Base-by-base conservation (phyloP, 2,797 vertebrate genomes). In the Cirrhinus molitorella region DNA sequence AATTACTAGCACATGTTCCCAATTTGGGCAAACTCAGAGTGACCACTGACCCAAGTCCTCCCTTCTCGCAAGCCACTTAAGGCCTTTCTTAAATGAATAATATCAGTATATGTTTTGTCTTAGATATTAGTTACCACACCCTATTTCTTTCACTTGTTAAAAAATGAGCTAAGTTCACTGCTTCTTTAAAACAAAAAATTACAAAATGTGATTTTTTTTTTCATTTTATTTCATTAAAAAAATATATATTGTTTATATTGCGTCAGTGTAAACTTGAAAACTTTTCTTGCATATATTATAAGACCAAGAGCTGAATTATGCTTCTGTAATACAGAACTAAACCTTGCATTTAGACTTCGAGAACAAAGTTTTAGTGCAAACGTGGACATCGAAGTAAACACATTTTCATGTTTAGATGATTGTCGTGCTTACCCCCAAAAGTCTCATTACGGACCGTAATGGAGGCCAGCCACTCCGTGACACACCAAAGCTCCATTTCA, bases 401-500 rank as follows among this genome's bases (percentile, higher is more conserved):
- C 61, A 68, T 84, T 89, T 81, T 80, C 66, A 79, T 75, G 59
- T 85, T 88, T 86, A 67, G 76, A 89, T 89, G 85, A 87, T 84
- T 89, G 88, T 87, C 77, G 86, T 86, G 78, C 82, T 84, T 81
- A 86, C 93, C 92, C 96, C 91, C 96, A 94, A 94, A 96, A 97
- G 96, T 96, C 96, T 97, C 96, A 98, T 98, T 98, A 98, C 86
- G 93, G 92, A 28, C 93, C 95, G 92, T 99, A 97, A 99, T 98
- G 97, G 97, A 96, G 95, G 96, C 96, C 96, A 96, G 96, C 96
- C 95, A 94, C 96, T 97, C 95, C 97, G 97, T 98, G 97, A 97
- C 97, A 96, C 96, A 96, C 94, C 96, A 94, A 96, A 96, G 96
- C 97, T 97, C 96, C 94, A 94, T 96, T 96, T 98, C 96, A 97